Conservation (phyloP, 1,140 invertebrate genomes). For the Drosophila lacertosa region DNA sequence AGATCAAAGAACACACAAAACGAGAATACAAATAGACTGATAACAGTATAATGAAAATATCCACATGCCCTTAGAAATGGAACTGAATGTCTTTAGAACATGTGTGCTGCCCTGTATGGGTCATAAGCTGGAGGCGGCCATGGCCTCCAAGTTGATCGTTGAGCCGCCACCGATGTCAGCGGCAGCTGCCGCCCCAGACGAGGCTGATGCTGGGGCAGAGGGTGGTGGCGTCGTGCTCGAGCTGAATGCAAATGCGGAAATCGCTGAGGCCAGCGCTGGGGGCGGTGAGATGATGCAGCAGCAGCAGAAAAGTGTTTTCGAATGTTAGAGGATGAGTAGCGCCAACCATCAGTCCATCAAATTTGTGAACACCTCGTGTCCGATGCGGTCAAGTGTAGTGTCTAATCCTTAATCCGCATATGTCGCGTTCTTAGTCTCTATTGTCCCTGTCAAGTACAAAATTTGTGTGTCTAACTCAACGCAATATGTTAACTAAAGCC, state of each 20-base stretch:
- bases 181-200: not conserved
- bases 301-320: conserved; percentile 46
- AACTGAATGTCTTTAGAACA: conserved; percentile 79
- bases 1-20: not conserved
- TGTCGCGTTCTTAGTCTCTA: conserved; percentile 11
- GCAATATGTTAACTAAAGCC: conserved; percentile 15
- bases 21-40: not conserved
- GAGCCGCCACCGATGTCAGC: conserved; percentile 58
- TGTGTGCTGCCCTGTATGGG: conserved; percentile 74
- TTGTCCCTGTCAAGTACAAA: conserved; percentile 9
- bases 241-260: conserved; percentile 35
- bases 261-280: conserved; percentile 5
- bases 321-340: conserved; percentile 79
- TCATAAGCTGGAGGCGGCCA: conserved; percentile 55
- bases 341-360: conserved; percentile 22
- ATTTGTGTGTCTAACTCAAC: conserved; percentile 10
- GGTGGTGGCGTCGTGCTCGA: conserved; percentile 42
- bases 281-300: conserved; percentile 13
- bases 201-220: not conserved
- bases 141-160: conserved; percentile 67
- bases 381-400: conserved; percentile 12
- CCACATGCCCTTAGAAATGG: conserved; percentile 68
- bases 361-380: conserved; percentile 51
- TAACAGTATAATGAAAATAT: conserved; percentile 13
- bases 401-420: not conserved